Base-by-base conservation (phyloP, 2,888 invertebrate species). In the Drosophila algonquin region DNA sequence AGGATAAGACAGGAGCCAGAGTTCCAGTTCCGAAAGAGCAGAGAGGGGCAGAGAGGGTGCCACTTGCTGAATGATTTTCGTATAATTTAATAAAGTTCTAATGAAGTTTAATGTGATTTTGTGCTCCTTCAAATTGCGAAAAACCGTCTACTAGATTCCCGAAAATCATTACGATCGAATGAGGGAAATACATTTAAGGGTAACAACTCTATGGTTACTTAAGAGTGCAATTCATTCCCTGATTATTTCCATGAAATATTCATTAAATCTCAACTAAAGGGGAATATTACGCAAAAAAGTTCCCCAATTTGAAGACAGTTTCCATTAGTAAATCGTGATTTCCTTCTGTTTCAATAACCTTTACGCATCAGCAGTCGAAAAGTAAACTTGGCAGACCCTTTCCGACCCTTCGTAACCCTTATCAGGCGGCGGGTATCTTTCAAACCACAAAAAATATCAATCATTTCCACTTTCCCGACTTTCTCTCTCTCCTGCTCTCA, bases 391-490 rank as follows among this genome's bases (percentile, higher is more conserved):
- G 63, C 24, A 2, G 52, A 46, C 51, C 69, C 32, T 57, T 69
- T 65, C 69, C 56, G 48, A n/a, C 14, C 10, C 21, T n/a, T n/a
- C 14, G 14, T 40, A 70, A 67, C 67, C 67, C 67, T 67, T 70
- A 67, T 67, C 65, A 69, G 40, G 7, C 40, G 35, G 50, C 35
- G n/a, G 50, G 12, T 30, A 24, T 50, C 32, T 44, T 12, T 32
- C 27, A 58, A 44, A n/a, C 40, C 40, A 40, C 40, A 67, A 54
- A 67, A 67, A 67, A 67, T 67, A 68, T 71, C 67, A 68, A 68
- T 71, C 67, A 71, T 68, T 71, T 70, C 67, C 67, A 67, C 58
- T 50, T 50, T 46, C 51, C 46, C 57, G 67, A 46, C 69, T 67
- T 46, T 68, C 40, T 54, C 44, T 16, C 18, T 35, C 46, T 14